Evolutionary conservation across 1,140 invertebrate species (phyloP).

Genomic region (Diorhabda carinulata): DNA sequence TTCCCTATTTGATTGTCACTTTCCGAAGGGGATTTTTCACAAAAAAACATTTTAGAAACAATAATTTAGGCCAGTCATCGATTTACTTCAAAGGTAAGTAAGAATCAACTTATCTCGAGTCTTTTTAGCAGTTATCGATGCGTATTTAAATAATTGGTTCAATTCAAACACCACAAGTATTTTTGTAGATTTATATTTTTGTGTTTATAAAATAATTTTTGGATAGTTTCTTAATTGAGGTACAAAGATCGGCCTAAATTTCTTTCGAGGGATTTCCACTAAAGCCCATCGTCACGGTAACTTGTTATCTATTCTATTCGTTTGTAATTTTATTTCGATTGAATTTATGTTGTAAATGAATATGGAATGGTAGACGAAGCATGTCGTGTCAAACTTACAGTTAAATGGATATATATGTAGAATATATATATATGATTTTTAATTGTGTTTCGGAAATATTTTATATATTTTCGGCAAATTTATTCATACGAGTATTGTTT

Average conservation of each 20-base stretch:
- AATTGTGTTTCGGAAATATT: too few relatives aligned
- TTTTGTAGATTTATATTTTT: not conserved
- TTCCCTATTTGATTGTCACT: constrained; percentile 16
- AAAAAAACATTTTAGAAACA: not conserved
- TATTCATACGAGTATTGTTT: too few relatives aligned
- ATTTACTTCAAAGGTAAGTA: too few relatives aligned
- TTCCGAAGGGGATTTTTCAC: constrained; percentile 5
- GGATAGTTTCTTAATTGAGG: not conserved
- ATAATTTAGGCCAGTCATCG: not conserved
- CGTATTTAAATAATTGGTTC: too few relatives aligned
- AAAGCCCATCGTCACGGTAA: not conserved
- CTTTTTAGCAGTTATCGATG: too few relatives aligned
- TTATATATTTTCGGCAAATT: too few relatives aligned
- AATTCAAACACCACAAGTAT: too few relatives aligned
- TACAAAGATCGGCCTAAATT: not conserved
- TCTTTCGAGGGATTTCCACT: not conserved
- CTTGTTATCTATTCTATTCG: not conserved
- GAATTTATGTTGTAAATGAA: not conserved
- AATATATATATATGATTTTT: too few relatives aligned
- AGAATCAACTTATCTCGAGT: too few relatives aligned
- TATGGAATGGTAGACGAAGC: not conserved
- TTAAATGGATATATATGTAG: too few relatives aligned
- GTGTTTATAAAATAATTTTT: not conserved
- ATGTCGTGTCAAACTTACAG: not conserved
- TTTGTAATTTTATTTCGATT: not conserved